These are phyloP conservation scores for Synanthedon myopaeformis DNA, from an alignment of 2,888 invertebrate genomes.

Conservation along the genomic window DNA sequence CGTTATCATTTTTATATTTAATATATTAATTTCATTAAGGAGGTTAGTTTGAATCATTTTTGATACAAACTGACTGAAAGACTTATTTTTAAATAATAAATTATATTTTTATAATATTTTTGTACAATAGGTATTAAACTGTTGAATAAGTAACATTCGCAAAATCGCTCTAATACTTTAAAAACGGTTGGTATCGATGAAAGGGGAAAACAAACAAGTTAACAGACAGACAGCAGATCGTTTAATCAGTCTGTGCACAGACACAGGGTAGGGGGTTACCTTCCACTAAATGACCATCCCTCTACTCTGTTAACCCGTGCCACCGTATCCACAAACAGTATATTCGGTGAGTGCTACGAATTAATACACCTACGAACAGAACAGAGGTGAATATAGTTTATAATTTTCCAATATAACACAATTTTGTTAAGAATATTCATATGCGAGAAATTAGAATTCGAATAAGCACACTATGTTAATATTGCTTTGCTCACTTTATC, in stretches of 20 bases:
- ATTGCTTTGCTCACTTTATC: too few species aligned
- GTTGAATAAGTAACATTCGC: slow-evolving; percentile 13
- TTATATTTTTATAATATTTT: too few species aligned
- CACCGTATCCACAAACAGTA: slow-evolving; percentile 67
- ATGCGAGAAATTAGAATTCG: too few species aligned
- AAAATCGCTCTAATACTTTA: slow-evolving; percentile 6
- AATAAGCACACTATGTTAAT: too few species aligned
- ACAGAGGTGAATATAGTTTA: too few species aligned
- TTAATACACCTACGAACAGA: slow-evolving; percentile 7
- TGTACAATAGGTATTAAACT: slow-evolving; percentile 5
- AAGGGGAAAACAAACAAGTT: slow-evolving; percentile 47
- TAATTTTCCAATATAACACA: too few species aligned
- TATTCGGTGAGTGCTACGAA: slow-evolving; percentile 53
- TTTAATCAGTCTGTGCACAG: slow-evolving; percentile 64
- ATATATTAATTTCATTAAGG: too few species aligned
- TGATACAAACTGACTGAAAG: not conserved
- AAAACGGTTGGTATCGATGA: slow-evolving; percentile 27
- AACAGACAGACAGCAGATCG: slow-evolving; percentile 52
- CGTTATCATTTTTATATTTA: too few species aligned
- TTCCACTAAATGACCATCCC: slow-evolving; percentile 67
- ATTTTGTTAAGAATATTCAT: too few species aligned
- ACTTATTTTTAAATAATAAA: not conserved
- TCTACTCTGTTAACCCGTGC: slow-evolving; percentile 60
- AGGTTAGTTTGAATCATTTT: too few species aligned
- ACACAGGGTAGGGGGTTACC: slow-evolving; percentile 38